Conservation (phyloP, 2,797 vertebrate genomes). For the Alca torda region DNA sequence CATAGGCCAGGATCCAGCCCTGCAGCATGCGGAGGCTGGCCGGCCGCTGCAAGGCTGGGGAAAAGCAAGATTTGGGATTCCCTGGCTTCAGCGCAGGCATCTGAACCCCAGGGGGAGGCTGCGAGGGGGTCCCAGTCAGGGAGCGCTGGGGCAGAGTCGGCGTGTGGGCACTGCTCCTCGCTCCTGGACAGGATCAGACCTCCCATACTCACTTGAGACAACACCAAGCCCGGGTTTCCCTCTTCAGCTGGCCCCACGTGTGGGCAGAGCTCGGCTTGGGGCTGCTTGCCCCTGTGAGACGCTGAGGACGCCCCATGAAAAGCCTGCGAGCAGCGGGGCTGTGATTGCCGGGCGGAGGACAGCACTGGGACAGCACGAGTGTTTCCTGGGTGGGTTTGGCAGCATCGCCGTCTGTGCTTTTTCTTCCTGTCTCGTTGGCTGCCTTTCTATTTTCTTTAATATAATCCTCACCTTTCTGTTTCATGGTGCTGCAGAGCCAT, state of each 20-base stretch:
- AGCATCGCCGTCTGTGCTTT: background rate
- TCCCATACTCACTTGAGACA: background rate
- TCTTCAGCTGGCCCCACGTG: fast-evolving
- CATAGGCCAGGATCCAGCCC: background rate
- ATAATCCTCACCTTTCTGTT: background rate
- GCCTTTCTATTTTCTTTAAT: background rate
- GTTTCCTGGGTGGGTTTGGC: background rate
- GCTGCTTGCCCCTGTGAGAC: fast-evolving
- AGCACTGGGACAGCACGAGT: background rate
- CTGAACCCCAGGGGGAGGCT: background rate
- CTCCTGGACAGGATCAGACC: background rate
- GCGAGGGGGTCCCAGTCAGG: fast-evolving
- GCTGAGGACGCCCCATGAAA: background rate
- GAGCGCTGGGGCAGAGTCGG: background rate
- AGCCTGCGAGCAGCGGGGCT: background rate
- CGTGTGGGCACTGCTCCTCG: background rate
- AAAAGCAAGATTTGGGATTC: background rate
- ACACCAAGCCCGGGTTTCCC: background rate
- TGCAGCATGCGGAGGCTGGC: fast-evolving
- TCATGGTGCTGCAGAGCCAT: background rate
- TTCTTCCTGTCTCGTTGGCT: background rate
- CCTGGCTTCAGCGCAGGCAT: background rate
- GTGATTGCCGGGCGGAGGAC: background rate
- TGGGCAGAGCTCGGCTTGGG: background rate
- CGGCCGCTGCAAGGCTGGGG: too few species aligned